phyloP scores from a whole-genome alignment of 2,797 vertebrate species.

The Manis javanica region DNA sequence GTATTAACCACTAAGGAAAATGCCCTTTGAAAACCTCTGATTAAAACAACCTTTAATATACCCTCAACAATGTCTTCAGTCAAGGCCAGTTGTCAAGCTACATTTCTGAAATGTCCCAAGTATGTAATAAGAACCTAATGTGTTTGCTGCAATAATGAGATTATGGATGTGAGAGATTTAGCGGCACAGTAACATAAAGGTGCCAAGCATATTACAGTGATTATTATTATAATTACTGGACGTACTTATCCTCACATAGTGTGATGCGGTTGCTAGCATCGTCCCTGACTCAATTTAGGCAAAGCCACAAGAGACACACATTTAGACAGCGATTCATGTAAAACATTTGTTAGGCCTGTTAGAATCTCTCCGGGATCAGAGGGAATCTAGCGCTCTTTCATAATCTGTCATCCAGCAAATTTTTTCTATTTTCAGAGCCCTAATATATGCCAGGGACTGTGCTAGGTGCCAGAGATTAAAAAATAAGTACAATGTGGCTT shows the following conservation, averaged over 20 bases:
- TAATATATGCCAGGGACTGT: constrained; percentile 48
- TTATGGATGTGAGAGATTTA: not conserved
- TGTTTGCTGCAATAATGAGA: not conserved
- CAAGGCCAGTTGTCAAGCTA: not conserved
- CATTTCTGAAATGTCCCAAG: not conserved
- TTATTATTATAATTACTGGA: constrained; percentile 40
- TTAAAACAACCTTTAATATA: not conserved
- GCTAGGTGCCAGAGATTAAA: not conserved
- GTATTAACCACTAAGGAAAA: not conserved
- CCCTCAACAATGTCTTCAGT: not conserved
- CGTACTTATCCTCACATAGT: constrained; percentile 20
- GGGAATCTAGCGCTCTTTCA: constrained; percentile 41
- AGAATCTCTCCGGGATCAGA: constrained; percentile 28
- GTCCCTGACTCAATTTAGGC: not conserved
- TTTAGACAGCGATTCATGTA: not conserved
- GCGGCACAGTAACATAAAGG: not conserved
- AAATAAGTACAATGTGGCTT: constrained; percentile 22
- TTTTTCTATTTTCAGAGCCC: constrained; percentile 44
- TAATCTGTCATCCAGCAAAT: constrained; percentile 26
- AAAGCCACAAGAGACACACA: constrained; percentile 50
- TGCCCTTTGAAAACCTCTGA: not conserved
- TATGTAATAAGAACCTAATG: not conserved
- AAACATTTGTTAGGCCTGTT: constrained; percentile 33
- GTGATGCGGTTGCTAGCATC: constrained; percentile 5
- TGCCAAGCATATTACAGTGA: not conserved